phyloP scores from a whole-genome alignment of 2,113 vertebrate genomes.

The Phalacrocorax aristotelis region DNA sequence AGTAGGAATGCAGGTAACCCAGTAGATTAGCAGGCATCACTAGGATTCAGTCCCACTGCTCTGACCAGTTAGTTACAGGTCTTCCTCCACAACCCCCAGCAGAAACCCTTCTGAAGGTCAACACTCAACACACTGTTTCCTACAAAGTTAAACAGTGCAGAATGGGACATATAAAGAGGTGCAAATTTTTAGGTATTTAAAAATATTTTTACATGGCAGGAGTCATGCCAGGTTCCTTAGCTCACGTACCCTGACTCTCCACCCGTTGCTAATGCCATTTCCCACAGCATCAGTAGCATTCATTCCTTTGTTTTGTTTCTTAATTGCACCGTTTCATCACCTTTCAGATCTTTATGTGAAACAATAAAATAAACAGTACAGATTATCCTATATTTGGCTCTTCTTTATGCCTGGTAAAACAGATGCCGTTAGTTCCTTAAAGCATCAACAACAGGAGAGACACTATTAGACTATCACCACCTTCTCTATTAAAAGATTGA shows the following conservation, averaged over 20 bases:
- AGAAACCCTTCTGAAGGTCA: background rate
- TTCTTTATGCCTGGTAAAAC: background rate
- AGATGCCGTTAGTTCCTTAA: background rate
- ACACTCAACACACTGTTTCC: background rate
- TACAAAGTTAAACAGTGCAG: background rate
- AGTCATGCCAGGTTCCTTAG: background rate
- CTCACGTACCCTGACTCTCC: rapidly evolving
- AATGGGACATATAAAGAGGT: background rate
- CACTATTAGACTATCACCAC: background rate
- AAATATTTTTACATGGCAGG: background rate
- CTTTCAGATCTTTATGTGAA: background rate
- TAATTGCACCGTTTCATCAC: background rate
- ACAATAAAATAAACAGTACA: background rate
- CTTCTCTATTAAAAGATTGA: background rate
- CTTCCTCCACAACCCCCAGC: background rate
- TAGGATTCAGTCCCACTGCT: background rate
- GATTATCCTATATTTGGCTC: background rate
- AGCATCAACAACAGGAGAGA: background rate
- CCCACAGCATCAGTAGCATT: background rate
- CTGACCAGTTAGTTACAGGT: background rate
- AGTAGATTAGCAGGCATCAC: background rate
- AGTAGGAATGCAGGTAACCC: background rate
- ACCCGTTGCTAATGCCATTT: background rate
- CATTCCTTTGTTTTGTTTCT: background rate
- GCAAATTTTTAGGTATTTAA: background rate